phyloP scores from a whole-genome alignment of 2,888 invertebrate species.

The Drosophila aldrichi region DNA sequence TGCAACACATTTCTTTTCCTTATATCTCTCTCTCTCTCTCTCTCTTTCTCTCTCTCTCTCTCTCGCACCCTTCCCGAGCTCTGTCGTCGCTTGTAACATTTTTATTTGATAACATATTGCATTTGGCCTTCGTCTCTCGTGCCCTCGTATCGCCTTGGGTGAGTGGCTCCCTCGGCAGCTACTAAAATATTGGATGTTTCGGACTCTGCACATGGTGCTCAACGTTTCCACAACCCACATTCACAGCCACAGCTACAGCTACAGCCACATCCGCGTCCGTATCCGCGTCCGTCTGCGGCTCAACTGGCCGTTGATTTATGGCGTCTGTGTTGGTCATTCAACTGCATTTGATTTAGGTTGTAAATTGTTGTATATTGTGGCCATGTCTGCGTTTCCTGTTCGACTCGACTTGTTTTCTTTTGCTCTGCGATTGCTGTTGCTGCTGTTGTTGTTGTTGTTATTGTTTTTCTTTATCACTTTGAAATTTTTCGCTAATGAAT shows the following conservation, averaged over 20 bases:
- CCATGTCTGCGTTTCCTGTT: slow-evolving; percentile 72
- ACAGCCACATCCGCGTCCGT: slow-evolving; percentile 13
- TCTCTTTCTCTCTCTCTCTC: slow-evolving; percentile 8
- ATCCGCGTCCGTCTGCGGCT: slow-evolving; percentile 59
- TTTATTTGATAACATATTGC: slow-evolving; percentile 82
- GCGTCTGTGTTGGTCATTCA: slow-evolving; percentile 82
- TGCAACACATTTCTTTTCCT: slow-evolving; percentile 78
- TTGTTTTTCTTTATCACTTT: slow-evolving; percentile 16
- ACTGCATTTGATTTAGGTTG: slow-evolving; percentile 82
- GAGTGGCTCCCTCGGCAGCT: slow-evolving; percentile 29
- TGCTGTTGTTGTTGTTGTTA: slow-evolving; percentile 1
- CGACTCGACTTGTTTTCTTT: slow-evolving; percentile 48
- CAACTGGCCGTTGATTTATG: slow-evolving; percentile 79
- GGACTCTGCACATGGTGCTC: slow-evolving; percentile 42
- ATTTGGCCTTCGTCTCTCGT: slow-evolving; percentile 56
- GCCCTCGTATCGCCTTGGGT: slow-evolving; percentile 49
- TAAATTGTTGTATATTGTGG: slow-evolving; percentile 80
- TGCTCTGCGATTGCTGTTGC: slow-evolving; percentile 15
- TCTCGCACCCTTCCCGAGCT: slow-evolving; percentile 4
- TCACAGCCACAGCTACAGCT: slow-evolving; percentile 15
- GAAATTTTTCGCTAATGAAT: slow-evolving; percentile 76
- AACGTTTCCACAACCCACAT: slow-evolving; percentile 26
- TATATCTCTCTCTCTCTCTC: background rate
- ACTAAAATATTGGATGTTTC: slow-evolving; percentile 71
- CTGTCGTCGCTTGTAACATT: slow-evolving; percentile 82